phyloP scores from a whole-genome alignment of 2,113 vertebrate genomes.

The Heptranchias perlo region DNA sequence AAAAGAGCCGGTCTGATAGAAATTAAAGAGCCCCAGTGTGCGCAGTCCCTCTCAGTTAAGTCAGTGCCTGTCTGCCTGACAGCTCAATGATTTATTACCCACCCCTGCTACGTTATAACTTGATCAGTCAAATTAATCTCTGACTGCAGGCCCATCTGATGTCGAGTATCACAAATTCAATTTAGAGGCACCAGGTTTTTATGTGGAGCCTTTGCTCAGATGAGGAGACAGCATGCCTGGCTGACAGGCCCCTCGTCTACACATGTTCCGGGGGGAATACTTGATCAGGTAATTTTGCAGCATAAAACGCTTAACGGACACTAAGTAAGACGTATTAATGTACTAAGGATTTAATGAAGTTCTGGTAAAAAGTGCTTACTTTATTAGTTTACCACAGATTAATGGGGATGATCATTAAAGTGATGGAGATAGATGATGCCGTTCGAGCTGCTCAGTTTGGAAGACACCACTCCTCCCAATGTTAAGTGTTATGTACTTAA shows the following conservation, averaged over 20 bases:
- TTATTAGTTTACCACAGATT: constrained; percentile 99
- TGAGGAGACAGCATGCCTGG: constrained; percentile 46
- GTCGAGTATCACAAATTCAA: constrained; percentile 90
- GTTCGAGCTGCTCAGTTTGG: constrained; percentile 69
- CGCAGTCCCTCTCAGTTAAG: constrained; percentile 73
- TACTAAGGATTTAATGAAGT: constrained; percentile 99
- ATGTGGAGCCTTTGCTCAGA: constrained; percentile 37
- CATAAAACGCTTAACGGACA: constrained; percentile 68
- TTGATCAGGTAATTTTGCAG: constrained; percentile 60
- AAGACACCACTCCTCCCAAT: constrained; percentile 46
- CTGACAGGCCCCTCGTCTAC: constrained; percentile 50
- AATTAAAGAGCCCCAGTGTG: constrained; percentile 72
- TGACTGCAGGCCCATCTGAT: constrained; percentile 95
- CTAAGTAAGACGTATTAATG: constrained; percentile 97
- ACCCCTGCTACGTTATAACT: constrained; percentile 82
- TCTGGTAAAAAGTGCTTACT: constrained; percentile 83
- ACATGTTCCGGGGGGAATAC: constrained; percentile 54
- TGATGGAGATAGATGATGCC: constrained; percentile 99
- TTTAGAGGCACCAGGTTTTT: constrained; percentile 62
- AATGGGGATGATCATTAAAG: constrained; percentile 99
- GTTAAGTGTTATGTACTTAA: constrained; percentile 44
- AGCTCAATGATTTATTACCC: constrained; percentile 97
- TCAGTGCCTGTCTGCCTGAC: constrained; percentile 80
- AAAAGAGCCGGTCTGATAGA: constrained; percentile 69
- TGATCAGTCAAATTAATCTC: constrained; percentile 98